Percentiles rank a stretch among this genome's conserved stretches.
phyloP scores from a whole-genome alignment of 1,140 invertebrate species.

The Lycorma delicatula region DNA sequence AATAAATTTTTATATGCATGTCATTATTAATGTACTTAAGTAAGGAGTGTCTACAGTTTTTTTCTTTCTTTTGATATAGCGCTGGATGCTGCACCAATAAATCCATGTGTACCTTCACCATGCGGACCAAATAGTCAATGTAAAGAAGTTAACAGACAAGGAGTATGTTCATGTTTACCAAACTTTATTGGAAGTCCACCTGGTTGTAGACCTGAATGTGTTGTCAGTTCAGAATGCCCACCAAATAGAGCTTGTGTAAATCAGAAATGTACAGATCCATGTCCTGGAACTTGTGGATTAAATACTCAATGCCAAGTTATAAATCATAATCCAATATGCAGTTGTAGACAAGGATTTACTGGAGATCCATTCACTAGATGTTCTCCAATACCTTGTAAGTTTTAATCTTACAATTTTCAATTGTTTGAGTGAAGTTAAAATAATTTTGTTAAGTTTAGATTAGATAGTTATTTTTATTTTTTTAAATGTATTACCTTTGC shows the following conservation, averaged over 20 bases:
- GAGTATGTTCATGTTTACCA: constrained; percentile 46
- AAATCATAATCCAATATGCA: constrained; percentile 55
- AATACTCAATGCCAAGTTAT: constrained; percentile 55
- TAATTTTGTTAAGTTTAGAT: constrained; percentile 53
- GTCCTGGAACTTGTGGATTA: constrained; percentile 44
- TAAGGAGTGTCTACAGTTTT: too few species aligned
- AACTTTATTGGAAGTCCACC: constrained; percentile 41
- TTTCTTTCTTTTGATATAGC: too few species aligned
- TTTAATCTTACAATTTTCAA: constrained; percentile 53
- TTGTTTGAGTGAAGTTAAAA: constrained; percentile 46
- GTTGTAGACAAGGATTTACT: constrained; percentile 51
- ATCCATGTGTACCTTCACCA: constrained; percentile 41
- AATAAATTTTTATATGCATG: too few species aligned
- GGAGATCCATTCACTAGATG: constrained; percentile 71
- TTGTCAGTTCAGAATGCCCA: constrained; percentile 44
- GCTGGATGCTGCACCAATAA: too few species aligned
- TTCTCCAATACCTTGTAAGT: constrained; percentile 57
- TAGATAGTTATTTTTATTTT: constrained; percentile 51
- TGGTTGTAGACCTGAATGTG: constrained; percentile 45
- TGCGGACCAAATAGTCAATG: constrained; percentile 56
- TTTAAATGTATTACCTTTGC: constrained; percentile 52
- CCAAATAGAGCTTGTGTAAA: constrained; percentile 44
- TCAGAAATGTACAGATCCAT: constrained; percentile 47
- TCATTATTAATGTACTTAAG: too few species aligned
- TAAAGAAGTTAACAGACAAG: constrained; percentile 43